These are phyloP conservation scores for Platanista minor DNA, from an alignment of 2,113 vertebrate species.

Conservation along the genomic window DNA sequence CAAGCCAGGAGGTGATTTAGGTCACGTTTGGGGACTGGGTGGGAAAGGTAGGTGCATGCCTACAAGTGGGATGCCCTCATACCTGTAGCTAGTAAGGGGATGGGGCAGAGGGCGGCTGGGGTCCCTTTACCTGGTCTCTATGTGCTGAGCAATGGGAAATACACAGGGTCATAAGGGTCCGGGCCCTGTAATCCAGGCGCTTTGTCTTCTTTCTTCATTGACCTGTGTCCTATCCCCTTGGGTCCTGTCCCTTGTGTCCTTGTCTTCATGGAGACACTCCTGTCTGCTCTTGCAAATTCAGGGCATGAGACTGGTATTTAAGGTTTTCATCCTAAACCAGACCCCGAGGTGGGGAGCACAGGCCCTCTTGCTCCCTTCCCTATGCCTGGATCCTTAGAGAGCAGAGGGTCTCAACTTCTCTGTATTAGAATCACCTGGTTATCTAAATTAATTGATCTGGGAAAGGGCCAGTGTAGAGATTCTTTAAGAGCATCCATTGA, in stretches of 20 bases:
- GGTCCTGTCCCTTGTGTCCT: too few relatives aligned
- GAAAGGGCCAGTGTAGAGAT: neutral
- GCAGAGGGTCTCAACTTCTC: neutral
- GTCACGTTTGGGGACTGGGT: neutral
- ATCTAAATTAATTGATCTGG: neutral
- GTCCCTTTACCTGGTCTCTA: neutral
- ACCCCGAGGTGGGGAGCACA: neutral
- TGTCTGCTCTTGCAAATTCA: neutral
- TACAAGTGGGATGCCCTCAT: neutral
- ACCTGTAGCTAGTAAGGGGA: neutral
- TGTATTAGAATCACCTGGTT: neutral
- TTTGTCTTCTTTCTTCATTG: neutral
- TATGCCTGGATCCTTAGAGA: fast-evolving
- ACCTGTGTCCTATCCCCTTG: neutral
- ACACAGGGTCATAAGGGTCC: neutral
- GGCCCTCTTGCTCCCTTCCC: too few relatives aligned
- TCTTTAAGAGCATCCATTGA: neutral
- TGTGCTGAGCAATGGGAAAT: neutral
- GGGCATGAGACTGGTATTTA: too few relatives aligned
- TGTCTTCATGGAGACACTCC: neutral
- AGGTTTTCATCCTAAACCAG: neutral
- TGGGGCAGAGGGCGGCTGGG: neutral
- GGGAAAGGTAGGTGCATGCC: neutral
- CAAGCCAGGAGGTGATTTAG: neutral
- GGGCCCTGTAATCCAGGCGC: too few relatives aligned